These are phyloP conservation scores for Champsocephalus esox DNA, from an alignment of 2,797 vertebrate species.

Conservation along the genomic window DNA sequence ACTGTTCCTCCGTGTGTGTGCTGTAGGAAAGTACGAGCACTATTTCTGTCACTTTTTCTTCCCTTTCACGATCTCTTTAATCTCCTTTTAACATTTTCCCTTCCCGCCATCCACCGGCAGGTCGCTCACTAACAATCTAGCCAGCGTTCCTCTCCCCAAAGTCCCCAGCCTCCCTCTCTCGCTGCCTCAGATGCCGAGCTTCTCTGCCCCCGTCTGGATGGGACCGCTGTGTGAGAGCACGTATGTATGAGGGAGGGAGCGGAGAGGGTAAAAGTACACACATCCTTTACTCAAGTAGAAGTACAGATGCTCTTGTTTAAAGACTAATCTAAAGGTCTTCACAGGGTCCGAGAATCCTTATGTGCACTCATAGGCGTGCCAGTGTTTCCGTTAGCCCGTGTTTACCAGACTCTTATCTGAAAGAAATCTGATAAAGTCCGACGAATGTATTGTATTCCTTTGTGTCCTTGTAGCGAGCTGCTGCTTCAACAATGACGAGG, in stretches of 20 bases:
- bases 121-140: conserved; percentile 97
- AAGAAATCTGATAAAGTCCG: too few relatives aligned
- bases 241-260: conserved; percentile 87
- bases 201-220: conserved; percentile 96
- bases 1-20: conserved; percentile 4
- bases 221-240: conserved; percentile 94
- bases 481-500: too few relatives aligned
- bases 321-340: conserved; percentile 23
- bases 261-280: background rate
- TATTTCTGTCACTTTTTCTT: conserved; percentile 39
- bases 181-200: conserved; percentile 96
- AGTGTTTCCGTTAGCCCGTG: too few relatives aligned
- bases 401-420: too few relatives aligned
- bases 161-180: conserved; percentile 95
- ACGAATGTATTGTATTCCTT: too few relatives aligned
- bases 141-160: conserved; percentile 96
- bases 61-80: conserved; percentile 19
- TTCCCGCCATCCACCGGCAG: conserved; percentile 75
- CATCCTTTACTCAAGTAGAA: too few relatives aligned
- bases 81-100: conserved; percentile 13
- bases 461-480: too few relatives aligned
- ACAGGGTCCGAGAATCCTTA: background rate
- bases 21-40: background rate
- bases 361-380: too few relatives aligned
- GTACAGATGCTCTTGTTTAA: too few relatives aligned